Percentiles rank a stretch among this genome's conserved stretches.
Conservation (phyloP, 2,797 vertebrate species). For the Cirrhinus mrigala region DNA sequence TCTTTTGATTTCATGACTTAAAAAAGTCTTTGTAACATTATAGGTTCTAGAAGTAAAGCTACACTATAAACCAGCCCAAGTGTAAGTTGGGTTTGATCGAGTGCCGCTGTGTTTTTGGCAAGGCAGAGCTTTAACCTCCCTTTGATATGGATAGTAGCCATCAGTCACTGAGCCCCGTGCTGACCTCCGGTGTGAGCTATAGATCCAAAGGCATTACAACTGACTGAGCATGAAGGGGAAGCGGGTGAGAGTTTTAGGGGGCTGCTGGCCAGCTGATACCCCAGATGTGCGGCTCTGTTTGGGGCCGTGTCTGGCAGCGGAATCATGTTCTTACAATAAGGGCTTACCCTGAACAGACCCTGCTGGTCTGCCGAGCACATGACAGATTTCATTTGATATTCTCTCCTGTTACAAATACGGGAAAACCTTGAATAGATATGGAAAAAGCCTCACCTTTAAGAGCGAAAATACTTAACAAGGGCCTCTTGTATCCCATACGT, state of each 20-base stretch:
- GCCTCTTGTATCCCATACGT: constrained; percentile 11
- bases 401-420: neutral
- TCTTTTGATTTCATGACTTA: neutral
- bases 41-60: constrained; percentile 29
- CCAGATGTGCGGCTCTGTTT: constrained; percentile 74
- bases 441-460: constrained; percentile 28
- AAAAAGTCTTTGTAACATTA: constrained; percentile 19
- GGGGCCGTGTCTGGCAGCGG: constrained; percentile 43
- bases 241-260: constrained; percentile 59
- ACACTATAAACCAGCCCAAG: constrained; percentile 15
- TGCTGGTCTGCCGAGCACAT: constrained; percentile 32
- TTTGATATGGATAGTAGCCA: constrained; percentile 46
- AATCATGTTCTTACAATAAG: constrained; percentile 47
- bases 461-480: constrained; percentile 45
- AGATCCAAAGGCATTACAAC: constrained; percentile 34
- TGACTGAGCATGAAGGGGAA: constrained; percentile 50
- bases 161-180: constrained; percentile 29
- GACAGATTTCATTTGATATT: constrained; percentile 11
- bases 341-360: constrained; percentile 37
- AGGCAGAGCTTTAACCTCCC: constrained; percentile 32
- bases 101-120: constrained; percentile 8
- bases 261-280: constrained; percentile 68
- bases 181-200: constrained; percentile 36
- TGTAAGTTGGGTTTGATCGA: constrained; percentile 37
- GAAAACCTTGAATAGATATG: neutral